Conservation (phyloP, 2,888 invertebrate species). For the Drymonia ruficornis region DNA sequence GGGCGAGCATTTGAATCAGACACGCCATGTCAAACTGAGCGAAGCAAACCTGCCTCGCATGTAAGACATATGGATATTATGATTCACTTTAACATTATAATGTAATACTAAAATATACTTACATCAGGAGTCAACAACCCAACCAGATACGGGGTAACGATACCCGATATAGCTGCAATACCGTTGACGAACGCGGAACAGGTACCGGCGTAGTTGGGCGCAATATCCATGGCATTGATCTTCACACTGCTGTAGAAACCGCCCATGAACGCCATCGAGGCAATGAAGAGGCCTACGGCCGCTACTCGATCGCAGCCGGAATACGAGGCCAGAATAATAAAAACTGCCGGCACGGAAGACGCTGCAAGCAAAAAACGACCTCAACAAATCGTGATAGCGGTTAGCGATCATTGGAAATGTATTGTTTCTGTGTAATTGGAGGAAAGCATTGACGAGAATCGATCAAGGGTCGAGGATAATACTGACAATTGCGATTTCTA, state of each 20-base stretch:
- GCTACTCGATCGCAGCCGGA: conserved; percentile 82
- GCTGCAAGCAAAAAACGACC: conserved; percentile 71
- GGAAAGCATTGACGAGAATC: conserved; percentile 15
- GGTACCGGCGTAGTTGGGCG: conserved; percentile 87
- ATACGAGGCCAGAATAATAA: conserved; percentile 86
- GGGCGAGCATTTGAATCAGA: too few relatives aligned
- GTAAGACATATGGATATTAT: too few relatives aligned
- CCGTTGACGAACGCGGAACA: conserved; percentile 87
- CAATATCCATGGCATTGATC: conserved; percentile 87
- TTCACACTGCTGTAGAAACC: conserved; percentile 88
- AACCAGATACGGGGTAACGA: conserved; percentile 85
- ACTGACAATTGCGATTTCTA: conserved; percentile 14
- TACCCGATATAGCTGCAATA: conserved; percentile 85
- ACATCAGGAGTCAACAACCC: conserved; percentile 86
- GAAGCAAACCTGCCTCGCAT: too few relatives aligned
- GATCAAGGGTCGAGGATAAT: background rate
- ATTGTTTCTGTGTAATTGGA: conserved; percentile 25
- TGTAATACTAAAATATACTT: too few relatives aligned
- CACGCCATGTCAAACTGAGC: too few relatives aligned
- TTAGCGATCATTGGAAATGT: conserved; percentile 21
- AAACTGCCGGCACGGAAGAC: conserved; percentile 86
- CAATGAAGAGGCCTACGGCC: conserved; percentile 83
- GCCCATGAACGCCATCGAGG: conserved; percentile 88
- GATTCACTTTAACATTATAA: too few relatives aligned
- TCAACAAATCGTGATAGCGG: conserved; percentile 41